Evolutionary conservation across 2,113 vertebrate species (phyloP).

Genomic region (Tupaia tana): DNA sequence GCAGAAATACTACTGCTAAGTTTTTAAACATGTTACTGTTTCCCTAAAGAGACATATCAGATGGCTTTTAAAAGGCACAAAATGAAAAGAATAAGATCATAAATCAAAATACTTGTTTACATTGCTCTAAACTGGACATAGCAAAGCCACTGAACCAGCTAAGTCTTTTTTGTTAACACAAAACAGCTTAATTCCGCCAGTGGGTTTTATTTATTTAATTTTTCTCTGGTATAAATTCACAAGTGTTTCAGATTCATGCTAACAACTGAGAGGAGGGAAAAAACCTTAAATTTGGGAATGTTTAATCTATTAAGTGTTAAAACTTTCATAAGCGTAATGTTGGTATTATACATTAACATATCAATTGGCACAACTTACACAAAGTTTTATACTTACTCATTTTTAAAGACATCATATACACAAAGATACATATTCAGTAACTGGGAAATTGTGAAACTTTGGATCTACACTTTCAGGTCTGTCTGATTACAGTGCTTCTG

Average conservation of each 20-base stretch:
- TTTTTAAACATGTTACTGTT: slow-evolving; percentile 38
- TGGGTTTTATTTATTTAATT: too few species aligned
- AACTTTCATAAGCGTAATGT: too few species aligned
- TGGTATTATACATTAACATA: too few species aligned
- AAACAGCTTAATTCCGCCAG: background rate
- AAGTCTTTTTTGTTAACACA: background rate
- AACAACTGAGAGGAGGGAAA: background rate
- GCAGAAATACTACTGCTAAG: slow-evolving; percentile 27
- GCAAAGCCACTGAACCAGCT: background rate
- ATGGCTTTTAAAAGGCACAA: background rate
- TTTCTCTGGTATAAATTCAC: background rate
- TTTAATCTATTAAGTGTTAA: too few species aligned
- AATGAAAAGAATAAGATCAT: slow-evolving; percentile 3
- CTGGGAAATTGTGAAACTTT: too few species aligned
- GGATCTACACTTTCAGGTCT: too few species aligned
- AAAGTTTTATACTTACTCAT: too few species aligned
- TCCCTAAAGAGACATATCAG: slow-evolving; percentile 22
- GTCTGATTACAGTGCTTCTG: too few species aligned
- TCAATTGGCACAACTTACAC: too few species aligned
- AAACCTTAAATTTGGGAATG: background rate
- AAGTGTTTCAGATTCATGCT: slow-evolving; percentile 1
- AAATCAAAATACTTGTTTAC: background rate
- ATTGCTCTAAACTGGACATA: background rate
- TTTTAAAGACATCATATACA: too few species aligned
- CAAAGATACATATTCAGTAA: too few species aligned